Conservation (phyloP, 2,113 vertebrate genomes). For the Silurus meridionalis region DNA sequence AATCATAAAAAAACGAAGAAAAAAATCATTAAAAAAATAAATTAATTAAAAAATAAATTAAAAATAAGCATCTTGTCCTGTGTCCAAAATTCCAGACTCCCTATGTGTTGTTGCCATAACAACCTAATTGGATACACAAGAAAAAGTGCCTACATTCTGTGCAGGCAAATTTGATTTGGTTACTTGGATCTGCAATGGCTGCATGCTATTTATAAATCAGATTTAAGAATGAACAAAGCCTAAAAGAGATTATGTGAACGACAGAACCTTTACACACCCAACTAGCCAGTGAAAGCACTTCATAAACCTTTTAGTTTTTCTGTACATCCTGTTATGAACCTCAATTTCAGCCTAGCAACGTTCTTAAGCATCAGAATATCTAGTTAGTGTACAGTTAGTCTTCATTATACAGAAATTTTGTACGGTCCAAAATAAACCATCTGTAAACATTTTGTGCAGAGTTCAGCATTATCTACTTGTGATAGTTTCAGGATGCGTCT, state of each 20-base stretch:
- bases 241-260: background rate
- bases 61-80: background rate
- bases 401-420: background rate
- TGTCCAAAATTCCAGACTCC: background rate
- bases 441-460: background rate
- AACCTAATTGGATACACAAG: background rate
- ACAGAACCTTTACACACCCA: background rate
- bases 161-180: background rate
- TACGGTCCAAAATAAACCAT: background rate
- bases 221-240: background rate
- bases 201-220: background rate
- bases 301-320: background rate
- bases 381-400: background rate
- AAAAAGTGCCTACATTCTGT: background rate
- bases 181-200: background rate
- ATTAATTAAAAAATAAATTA: too few species aligned
- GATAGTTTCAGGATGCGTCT: background rate
- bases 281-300: background rate
- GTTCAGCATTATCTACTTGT: background rate
- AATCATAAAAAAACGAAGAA: too few species aligned
- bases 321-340: background rate
- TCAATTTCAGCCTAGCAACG: background rate
- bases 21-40: too few species aligned
- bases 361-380: background rate
- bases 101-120: background rate